Evolutionary conservation across 2,797 vertebrate species (phyloP).

Genomic region (Linurgus olivaceus): DNA sequence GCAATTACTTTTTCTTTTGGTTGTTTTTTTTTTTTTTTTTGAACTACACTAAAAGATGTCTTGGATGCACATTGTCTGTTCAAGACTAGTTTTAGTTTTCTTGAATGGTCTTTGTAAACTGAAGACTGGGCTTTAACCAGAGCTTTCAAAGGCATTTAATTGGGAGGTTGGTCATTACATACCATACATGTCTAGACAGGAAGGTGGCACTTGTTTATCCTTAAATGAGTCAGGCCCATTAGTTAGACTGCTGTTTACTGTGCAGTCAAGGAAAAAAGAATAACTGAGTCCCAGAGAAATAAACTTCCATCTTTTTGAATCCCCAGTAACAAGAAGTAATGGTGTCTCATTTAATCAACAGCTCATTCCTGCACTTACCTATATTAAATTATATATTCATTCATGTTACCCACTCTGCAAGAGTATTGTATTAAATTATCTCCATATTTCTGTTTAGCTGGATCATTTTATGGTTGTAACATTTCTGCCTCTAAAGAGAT

Average conservation of each 20-base stretch:
- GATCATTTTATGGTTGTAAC: background rate
- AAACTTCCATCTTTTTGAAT: background rate
- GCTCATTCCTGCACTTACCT: constrained; percentile 11
- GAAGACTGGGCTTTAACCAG: background rate
- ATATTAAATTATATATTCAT: constrained; percentile 43
- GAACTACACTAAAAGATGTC: background rate
- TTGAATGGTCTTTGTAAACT: background rate
- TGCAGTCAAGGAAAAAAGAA: background rate
- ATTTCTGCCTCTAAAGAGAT: background rate
- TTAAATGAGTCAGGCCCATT: constrained; percentile 24
- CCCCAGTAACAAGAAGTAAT: background rate
- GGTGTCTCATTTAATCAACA: constrained; percentile 11
- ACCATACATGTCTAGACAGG: background rate
- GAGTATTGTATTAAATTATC: background rate
- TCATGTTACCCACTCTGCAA: background rate
- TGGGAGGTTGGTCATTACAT: background rate
- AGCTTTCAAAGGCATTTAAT: background rate
- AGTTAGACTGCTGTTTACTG: constrained; percentile 12
- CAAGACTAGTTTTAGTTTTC: background rate
- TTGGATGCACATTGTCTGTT: background rate
- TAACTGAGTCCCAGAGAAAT: constrained; percentile 1
- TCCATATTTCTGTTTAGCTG: background rate
- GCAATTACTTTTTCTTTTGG: background rate
- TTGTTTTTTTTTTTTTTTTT: background rate
- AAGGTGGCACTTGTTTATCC: constrained; percentile 3